Conservation (phyloP, 2,113 vertebrate species). For the Picathartes gymnocephalus region DNA sequence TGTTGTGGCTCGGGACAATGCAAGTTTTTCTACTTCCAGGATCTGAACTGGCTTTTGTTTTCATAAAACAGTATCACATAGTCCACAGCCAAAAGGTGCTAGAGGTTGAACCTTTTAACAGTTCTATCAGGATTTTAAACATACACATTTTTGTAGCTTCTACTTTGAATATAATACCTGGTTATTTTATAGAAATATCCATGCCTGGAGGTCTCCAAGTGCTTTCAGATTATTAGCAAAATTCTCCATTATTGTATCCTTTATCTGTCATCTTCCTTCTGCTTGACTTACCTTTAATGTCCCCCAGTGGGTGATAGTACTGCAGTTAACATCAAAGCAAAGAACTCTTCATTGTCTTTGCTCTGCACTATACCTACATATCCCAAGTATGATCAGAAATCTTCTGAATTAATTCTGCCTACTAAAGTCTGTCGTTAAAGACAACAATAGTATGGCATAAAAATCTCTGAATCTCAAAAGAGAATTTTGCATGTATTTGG, state of each 20-base stretch:
- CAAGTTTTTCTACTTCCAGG: background rate
- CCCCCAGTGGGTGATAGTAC: background rate
- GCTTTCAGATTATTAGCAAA: background rate
- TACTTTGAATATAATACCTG: background rate
- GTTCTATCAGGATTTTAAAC: background rate
- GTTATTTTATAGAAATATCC: background rate
- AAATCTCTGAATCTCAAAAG: background rate
- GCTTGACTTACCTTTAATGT: background rate
- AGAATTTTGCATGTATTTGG: background rate
- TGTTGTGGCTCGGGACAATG: background rate
- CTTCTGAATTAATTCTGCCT: background rate
- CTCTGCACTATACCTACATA: background rate
- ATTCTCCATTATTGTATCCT: background rate
- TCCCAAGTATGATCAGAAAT: background rate
- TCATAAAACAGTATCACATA: background rate
- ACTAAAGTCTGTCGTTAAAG: background rate
- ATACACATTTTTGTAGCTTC: background rate
- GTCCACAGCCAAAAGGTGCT: background rate
- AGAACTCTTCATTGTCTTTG: background rate
- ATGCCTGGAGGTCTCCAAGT: background rate
- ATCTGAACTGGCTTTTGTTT: background rate
- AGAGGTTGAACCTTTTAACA: background rate
- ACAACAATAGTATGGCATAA: background rate
- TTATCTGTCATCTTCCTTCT: background rate
- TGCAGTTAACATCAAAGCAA: background rate